A percentile compares a stretch with the other conserved stretches of the same genome.
These are phyloP conservation scores for Babyrousa celebensis DNA, from an alignment of 2,797 vertebrate genomes.

Conservation along the genomic window DNA sequence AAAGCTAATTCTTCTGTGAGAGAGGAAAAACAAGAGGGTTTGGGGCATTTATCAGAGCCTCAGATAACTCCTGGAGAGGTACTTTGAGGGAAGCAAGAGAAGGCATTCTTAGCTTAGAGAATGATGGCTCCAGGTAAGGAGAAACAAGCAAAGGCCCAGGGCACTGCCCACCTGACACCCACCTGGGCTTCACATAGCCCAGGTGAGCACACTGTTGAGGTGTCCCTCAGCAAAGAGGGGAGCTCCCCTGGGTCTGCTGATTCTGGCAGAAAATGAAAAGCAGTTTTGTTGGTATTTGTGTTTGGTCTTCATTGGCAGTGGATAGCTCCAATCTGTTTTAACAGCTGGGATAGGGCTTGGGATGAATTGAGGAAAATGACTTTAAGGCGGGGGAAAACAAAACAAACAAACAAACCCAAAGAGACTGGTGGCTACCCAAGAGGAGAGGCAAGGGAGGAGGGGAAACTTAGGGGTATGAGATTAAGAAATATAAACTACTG, in stretches of 20 bases:
- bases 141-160: neutral
- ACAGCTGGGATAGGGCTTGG: neutral
- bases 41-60: accelerated
- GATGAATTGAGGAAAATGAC: neutral
- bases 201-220: neutral
- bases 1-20: neutral
- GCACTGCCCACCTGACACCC: neutral
- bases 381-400: neutral
- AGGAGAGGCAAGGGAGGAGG: neutral
- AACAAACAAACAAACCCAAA: neutral
- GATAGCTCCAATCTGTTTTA: neutral
- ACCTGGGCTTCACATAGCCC: neutral
- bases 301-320: neutral
- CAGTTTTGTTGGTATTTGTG: neutral
- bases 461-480: neutral
- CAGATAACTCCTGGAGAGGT: neutral
- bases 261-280: neutral
- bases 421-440: neutral
- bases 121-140: neutral
- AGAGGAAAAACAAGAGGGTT: neutral
- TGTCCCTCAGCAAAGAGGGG: neutral
- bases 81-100: neutral
- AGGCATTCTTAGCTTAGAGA: neutral
- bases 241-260: neutral
- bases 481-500: neutral